phyloP scores from a whole-genome alignment of 1,140 invertebrate genomes.

The Heterodera carotae region DNA sequence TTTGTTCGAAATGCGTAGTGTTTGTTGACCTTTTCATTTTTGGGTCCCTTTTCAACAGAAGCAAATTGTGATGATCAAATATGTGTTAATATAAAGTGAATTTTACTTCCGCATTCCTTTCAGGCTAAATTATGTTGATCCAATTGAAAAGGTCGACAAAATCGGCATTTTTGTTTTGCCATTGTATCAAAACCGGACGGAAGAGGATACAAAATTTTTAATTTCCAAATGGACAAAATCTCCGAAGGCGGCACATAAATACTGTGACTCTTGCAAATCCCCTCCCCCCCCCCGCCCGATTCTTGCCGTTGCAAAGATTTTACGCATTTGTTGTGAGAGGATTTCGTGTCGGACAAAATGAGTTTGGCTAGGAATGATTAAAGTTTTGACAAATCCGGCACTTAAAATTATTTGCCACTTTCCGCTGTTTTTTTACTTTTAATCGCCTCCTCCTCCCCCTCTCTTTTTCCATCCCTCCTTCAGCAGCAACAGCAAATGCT shows the following conservation, averaged over 20 bases:
- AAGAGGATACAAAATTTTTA: background rate
- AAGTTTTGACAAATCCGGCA: too few species aligned
- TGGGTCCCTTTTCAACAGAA: too few species aligned
- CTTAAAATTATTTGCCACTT: background rate
- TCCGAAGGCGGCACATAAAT: background rate
- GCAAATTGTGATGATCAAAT: too few species aligned
- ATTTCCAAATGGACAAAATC: constrained; percentile 10
- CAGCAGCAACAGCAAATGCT: background rate
- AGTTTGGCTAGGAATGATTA: too few species aligned
- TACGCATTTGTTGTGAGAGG: background rate
- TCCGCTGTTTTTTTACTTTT: background rate
- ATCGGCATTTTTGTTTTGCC: background rate
- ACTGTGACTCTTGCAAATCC: too few species aligned
- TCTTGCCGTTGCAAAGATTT: background rate
- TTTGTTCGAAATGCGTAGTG: background rate
- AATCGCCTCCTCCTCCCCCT: background rate
- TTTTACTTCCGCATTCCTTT: background rate
- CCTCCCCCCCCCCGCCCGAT: background rate
- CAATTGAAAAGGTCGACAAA: background rate
- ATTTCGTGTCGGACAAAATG: background rate
- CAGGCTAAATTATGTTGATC: background rate
- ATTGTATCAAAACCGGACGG: background rate
- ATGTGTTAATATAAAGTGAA: too few species aligned
- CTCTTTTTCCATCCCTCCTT: too few species aligned
- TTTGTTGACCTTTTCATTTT: background rate